A percentile compares a stretch with the other conserved stretches of the same genome.
These are phyloP conservation scores for Syngnathus rostellatus DNA, from an alignment of 2,797 vertebrate species.

Conservation along the genomic window DNA sequence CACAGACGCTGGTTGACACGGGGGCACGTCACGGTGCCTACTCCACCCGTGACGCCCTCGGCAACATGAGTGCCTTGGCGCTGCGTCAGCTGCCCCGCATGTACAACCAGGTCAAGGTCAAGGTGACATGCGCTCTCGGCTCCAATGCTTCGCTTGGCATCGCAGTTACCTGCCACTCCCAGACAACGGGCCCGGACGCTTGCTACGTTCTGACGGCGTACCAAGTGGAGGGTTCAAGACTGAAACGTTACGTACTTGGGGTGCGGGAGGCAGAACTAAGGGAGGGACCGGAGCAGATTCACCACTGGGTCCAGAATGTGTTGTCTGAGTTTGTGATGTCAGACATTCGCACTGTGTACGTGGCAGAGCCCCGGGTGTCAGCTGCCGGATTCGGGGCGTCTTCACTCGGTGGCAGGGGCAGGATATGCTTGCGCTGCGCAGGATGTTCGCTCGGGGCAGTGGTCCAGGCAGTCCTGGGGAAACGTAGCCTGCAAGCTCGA, in stretches of 20 bases:
- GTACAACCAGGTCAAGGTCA: constrained; percentile 99
- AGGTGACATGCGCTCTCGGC: constrained; percentile 94
- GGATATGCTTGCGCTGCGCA: constrained; percentile 86
- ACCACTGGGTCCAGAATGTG: constrained; percentile 98
- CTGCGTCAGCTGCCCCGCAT: constrained; percentile 93
- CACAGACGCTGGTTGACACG: constrained; percentile 94
- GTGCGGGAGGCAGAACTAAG: constrained; percentile 84
- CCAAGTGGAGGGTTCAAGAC: constrained; percentile 88
- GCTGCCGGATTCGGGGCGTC: constrained; percentile 75
- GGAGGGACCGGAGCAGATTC: constrained; percentile 89
- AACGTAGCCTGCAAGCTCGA: constrained; percentile 90
- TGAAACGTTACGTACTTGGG: constrained; percentile 89
- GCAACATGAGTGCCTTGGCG: constrained; percentile 92
- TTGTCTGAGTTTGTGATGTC: constrained; percentile 99
- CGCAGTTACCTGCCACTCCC: constrained; percentile 92
- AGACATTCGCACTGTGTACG: constrained; percentile 91
- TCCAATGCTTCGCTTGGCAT: constrained; percentile 91
- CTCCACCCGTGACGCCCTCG: constrained; percentile 88
- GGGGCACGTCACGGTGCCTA: constrained; percentile 94
- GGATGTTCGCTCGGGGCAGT: constrained; percentile 91
- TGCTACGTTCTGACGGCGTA: constrained; percentile 93
- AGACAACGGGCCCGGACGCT: constrained; percentile 82
- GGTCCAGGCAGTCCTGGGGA: constrained; percentile 90
- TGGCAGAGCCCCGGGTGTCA: constrained; percentile 86
- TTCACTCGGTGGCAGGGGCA: constrained; percentile 68